Evolutionary conservation across 1,140 invertebrate genomes (phyloP).

Genomic region (Metopolophium dirhodum): DNA sequence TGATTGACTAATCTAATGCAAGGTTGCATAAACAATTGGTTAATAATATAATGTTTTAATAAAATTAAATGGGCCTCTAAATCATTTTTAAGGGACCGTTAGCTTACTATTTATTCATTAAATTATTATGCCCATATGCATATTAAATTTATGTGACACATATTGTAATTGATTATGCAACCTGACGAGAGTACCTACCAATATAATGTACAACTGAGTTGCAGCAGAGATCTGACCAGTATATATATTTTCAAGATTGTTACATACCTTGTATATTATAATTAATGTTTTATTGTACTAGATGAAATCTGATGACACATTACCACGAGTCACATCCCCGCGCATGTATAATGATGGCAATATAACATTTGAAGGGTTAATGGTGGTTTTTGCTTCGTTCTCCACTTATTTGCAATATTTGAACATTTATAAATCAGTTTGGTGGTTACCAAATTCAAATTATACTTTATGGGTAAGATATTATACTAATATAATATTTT

Average conservation of each 20-base stretch:
- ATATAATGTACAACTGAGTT: not conserved
- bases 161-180: too few species aligned
- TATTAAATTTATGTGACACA: too few species aligned
- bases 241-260: not conserved
- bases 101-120: too few species aligned
- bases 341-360: slow-evolving; percentile 82
- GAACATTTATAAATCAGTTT: slow-evolving; percentile 94
- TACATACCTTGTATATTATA: not conserved
- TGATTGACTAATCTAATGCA: not conserved
- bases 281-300: slow-evolving; percentile 2
- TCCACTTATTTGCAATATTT: slow-evolving; percentile 85
- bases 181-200: not conserved
- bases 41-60: too few species aligned
- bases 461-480: slow-evolving; percentile 49
- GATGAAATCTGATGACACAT: slow-evolving; percentile 50
- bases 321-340: slow-evolving; percentile 67
- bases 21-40: not conserved
- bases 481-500: not conserved
- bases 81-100: too few species aligned
- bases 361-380: slow-evolving; percentile 84
- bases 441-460: slow-evolving; percentile 94
- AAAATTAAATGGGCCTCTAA: too few species aligned
- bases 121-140: too few species aligned
- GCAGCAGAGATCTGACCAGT: not conserved
- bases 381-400: slow-evolving; percentile 80